Percentiles rank a stretch among this genome's conserved stretches.
These are phyloP conservation scores for Eubasilissa splendida DNA, from an alignment of 2,888 invertebrate species.

Conservation along the genomic window DNA sequence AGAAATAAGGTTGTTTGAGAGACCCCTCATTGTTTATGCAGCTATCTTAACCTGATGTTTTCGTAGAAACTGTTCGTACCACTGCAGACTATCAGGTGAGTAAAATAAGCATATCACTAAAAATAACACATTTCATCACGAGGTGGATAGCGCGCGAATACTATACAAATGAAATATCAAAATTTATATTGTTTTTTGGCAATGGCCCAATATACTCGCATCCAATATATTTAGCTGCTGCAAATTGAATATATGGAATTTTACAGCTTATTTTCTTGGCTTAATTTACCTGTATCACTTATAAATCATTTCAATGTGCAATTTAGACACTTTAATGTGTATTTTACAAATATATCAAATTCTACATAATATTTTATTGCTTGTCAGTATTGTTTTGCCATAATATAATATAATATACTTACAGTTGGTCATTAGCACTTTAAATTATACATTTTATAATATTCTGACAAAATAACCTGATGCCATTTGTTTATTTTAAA, in stretches of 20 bases:
- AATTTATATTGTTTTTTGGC: conserved; percentile 39
- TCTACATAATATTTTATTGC: no score
- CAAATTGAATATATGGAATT: not conserved
- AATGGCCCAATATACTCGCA: conserved; percentile 36
- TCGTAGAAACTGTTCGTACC: conserved; percentile 27
- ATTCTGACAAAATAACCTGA: no score
- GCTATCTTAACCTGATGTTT: conserved; percentile 47
- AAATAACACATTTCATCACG: conserved; percentile 40
- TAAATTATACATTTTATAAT: no score
- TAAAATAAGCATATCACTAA: conserved; percentile 43
- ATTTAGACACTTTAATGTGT: no score
- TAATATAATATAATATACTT: no score
- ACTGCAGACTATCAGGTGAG: conserved; percentile 28
- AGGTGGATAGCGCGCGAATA: conserved; percentile 6
- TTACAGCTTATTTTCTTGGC: conserved; percentile 1
- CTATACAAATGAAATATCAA: conserved; percentile 31
- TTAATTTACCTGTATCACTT: not conserved
- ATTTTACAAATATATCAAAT: no score
- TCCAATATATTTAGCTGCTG: conserved; percentile 2
- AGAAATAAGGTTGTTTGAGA: conserved; percentile 39
- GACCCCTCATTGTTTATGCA: conserved; percentile 52
- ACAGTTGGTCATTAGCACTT: no score
- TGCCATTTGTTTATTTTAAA: no score
- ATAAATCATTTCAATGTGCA: no score
- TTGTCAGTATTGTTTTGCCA: no score